Percentiles rank a stretch among this genome's conserved stretches.
These are phyloP conservation scores for Dendrolimus houi DNA, from an alignment of 2,888 invertebrate species.

Conservation along the genomic window DNA sequence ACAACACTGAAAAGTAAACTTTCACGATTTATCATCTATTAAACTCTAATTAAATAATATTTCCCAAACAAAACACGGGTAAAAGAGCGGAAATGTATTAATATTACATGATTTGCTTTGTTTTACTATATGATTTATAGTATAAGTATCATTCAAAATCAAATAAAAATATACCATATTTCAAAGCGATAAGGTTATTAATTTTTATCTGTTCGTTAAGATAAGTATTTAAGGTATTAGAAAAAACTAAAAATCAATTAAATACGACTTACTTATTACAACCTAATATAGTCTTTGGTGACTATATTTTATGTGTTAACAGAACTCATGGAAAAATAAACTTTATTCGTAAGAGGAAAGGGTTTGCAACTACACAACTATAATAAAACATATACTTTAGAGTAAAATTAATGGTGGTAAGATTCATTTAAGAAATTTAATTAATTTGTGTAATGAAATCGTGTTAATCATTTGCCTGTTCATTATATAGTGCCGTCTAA, in stretches of 20 bases:
- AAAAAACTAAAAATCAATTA: no score
- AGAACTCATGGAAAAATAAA: not conserved
- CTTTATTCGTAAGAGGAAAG: not conserved
- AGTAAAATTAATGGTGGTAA: not conserved
- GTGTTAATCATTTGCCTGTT: not conserved
- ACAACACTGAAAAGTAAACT: no score
- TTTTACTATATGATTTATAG: no score
- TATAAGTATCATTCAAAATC: no score
- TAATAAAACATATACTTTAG: not conserved
- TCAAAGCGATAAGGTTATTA: no score
- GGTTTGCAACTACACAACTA: not conserved
- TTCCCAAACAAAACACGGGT: slow-evolving; percentile 20
- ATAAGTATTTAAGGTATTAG: no score
- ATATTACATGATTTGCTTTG: slow-evolving; percentile 26
- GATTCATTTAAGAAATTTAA: not conserved
- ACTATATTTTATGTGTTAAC: no score
- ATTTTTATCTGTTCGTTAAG: no score
- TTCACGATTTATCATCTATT: not conserved
- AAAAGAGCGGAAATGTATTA: slow-evolving; percentile 24
- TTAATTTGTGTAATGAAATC: not conserved
- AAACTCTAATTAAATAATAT: slow-evolving; percentile 16
- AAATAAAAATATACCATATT: no score
- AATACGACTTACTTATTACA: no score
- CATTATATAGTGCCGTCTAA: no score
- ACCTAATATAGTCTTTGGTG: no score